Percentiles rank a stretch among this genome's conserved stretches.
Evolutionary conservation across 2,888 invertebrate species (phyloP).

Genomic region (Pandemis heparana): DNA sequence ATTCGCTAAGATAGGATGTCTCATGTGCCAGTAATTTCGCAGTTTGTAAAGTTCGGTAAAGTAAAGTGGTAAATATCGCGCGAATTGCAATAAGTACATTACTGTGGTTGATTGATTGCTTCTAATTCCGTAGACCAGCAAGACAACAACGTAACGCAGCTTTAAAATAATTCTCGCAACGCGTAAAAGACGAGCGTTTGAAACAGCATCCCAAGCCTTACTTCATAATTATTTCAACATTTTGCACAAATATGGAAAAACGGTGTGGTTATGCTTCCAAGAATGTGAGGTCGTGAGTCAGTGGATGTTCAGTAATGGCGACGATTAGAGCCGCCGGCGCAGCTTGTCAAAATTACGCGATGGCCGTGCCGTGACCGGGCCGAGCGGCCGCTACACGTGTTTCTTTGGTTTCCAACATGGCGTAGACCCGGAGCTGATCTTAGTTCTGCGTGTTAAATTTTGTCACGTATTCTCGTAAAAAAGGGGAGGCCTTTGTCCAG

Average conservation of each 20-base stretch:
- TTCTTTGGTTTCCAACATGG: constrained; percentile 1
- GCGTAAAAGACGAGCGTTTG: neutral
- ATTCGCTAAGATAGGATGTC: too few relatives aligned
- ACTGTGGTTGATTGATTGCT: too few relatives aligned
- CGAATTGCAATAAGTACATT: too few relatives aligned
- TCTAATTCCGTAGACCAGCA: too few relatives aligned
- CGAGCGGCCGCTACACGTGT: constrained; percentile 17
- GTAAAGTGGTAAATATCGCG: too few relatives aligned
- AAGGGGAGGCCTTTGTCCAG: too few relatives aligned
- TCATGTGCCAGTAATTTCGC: too few relatives aligned
- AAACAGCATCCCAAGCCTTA: neutral
- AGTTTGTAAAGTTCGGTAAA: too few relatives aligned
- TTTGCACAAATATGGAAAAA: constrained; percentile 18
- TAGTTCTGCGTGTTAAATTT: neutral
- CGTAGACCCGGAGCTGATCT: constrained; percentile 15
- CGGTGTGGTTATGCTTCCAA: constrained; percentile 16
- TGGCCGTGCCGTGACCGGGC: constrained; percentile 28
- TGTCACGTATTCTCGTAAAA: too few relatives aligned
- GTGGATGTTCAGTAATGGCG: constrained; percentile 26
- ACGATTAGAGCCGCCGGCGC: constrained; percentile 31
- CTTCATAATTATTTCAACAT: constrained; percentile 4
- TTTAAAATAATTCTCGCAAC: too few relatives aligned
- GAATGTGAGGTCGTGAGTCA: constrained; percentile 26
- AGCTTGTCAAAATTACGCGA: constrained; percentile 28
- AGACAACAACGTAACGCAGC: too few relatives aligned